phyloP scores from a whole-genome alignment of 2,797 vertebrate species.

The Eospalax fontanierii region DNA sequence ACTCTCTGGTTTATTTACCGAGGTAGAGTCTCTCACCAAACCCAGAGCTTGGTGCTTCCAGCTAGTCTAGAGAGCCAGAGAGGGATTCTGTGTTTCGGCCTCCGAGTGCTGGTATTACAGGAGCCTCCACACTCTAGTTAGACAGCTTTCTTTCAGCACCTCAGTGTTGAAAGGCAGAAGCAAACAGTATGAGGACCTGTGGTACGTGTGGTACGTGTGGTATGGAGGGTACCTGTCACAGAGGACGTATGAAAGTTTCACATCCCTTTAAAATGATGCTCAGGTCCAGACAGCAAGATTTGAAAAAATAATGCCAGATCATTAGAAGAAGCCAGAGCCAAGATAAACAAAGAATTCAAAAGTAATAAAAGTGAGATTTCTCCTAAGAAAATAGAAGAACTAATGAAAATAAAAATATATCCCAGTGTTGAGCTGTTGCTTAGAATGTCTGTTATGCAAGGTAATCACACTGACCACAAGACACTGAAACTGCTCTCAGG shows the following conservation, averaged over 20 bases:
- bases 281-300: conserved; percentile 94
- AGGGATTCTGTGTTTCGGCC: too few species aligned
- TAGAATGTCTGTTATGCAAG: conserved; percentile 90
- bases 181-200: too few species aligned
- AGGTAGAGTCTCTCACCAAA: too few species aligned
- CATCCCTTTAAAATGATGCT: conserved; percentile 94
- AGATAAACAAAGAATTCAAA: neutral
- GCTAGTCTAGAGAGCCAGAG: too few species aligned
- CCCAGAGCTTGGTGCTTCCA: too few species aligned
- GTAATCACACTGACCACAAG: conserved; percentile 87
- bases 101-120: too few species aligned
- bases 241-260: conserved; percentile 89
- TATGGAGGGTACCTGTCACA: neutral
- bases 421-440: conserved; percentile 91
- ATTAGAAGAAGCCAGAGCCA: conserved; percentile 87
- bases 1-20: too few species aligned
- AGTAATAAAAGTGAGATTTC: neutral
- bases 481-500: conserved; percentile 88
- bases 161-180: too few species aligned
- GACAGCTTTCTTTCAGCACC: too few species aligned
- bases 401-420: conserved; percentile 91
- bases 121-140: neutral
- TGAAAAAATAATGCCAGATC: conserved; percentile 93
- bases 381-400: conserved; percentile 86
- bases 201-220: neutral